These are phyloP conservation scores for Monarcha castaneiventris DNA, from an alignment of 2,113 vertebrate species.

Conservation along the genomic window DNA sequence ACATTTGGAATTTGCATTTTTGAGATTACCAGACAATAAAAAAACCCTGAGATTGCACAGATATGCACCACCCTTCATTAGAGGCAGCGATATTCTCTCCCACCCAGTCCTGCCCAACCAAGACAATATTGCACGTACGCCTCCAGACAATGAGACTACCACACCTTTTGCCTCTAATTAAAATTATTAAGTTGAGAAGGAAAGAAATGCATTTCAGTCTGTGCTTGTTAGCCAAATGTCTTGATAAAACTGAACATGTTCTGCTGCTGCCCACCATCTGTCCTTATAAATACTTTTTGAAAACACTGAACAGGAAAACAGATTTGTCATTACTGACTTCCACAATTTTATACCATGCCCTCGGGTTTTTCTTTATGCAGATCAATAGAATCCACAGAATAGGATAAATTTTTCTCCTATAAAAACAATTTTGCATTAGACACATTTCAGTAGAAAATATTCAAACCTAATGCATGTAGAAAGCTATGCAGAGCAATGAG, in stretches of 20 bases:
- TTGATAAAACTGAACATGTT: conserved; percentile 55
- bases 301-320: conserved; percentile 33
- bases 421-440: background rate
- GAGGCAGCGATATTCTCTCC: conserved; percentile 8
- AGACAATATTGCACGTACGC: conserved; percentile 58
- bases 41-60: background rate
- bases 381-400: background rate
- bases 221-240: conserved; percentile 53
- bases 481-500: background rate
- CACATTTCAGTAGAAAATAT: background rate
- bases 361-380: background rate
- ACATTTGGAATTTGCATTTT: conserved; percentile 16
- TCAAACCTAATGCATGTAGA: background rate
- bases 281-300: conserved; percentile 32
- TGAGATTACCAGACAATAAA: conserved; percentile 16
- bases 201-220: conserved; percentile 34
- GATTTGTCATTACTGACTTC: conserved; percentile 29
- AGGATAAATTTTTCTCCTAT: background rate
- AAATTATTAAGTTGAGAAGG: conserved; percentile 46
- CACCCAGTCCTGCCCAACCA: conserved; percentile 54
- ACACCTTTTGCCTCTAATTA: conserved; percentile 50
- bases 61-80: conserved; percentile 45
- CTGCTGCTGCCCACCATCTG: conserved; percentile 58
- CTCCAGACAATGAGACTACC: conserved; percentile 17
- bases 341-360: background rate